Evolutionary conservation across 2,797 vertebrate species (phyloP).

Genomic region (Gouania willdenowi): DNA sequence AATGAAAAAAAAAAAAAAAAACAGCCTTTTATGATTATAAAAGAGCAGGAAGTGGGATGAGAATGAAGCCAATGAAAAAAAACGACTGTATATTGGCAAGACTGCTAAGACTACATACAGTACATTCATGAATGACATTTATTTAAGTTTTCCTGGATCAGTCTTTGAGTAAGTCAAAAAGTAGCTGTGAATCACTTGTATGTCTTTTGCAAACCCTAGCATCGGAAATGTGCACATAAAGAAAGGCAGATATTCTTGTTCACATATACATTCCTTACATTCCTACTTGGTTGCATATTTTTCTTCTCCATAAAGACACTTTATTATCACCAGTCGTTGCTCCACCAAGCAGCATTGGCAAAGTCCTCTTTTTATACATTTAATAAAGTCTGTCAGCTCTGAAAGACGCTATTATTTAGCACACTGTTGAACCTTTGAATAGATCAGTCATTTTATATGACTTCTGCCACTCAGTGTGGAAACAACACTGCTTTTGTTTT

Average conservation of each 20-base stretch:
- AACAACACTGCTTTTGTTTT: constrained; percentile 28
- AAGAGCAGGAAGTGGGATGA: no score
- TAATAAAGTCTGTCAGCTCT: constrained; percentile 23
- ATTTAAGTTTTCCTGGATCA: no score
- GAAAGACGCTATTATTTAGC: constrained; percentile 31
- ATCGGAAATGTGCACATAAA: not conserved
- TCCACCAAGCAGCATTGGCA: constrained; percentile 8
- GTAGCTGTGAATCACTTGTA: no score
- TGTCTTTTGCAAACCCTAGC: not conserved
- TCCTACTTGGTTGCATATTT: not conserved
- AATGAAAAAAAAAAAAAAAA: no score
- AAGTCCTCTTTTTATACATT: constrained; percentile 8
- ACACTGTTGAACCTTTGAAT: constrained; percentile 13
- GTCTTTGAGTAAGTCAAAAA: no score
- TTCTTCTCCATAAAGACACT: constrained; percentile 8
- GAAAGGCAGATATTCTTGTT: not conserved
- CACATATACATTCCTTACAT: not conserved
- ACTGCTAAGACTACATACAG: no score
- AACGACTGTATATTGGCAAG: no score
- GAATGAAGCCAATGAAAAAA: no score
- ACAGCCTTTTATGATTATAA: no score
- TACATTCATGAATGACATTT: no score
- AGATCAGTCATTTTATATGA: constrained; percentile 10
- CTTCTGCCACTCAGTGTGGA: constrained; percentile 6
- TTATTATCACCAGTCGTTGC: constrained; percentile 31